Evolutionary conservation across 2,888 invertebrate genomes (phyloP), one percentile per base, ranked within the genome.

Genomic region (Eupithecia centaureata): DNA sequence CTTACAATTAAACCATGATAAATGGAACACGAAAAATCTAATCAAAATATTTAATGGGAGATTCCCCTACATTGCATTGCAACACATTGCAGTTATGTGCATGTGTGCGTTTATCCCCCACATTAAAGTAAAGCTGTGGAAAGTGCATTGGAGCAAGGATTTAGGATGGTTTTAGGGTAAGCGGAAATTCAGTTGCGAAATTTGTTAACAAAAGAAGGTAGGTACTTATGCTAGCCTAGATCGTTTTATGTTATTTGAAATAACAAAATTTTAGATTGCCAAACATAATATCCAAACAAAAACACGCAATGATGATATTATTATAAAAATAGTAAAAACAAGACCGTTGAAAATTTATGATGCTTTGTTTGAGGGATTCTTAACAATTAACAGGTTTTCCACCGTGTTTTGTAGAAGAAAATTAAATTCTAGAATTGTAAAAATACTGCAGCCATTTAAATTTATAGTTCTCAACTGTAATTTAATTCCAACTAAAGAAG

Each of bases 21-120:
- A 91, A 93, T 93, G 92, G 91, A 82, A 88, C 88, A 85, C 85
- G 90, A 90, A 91, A 92, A 92, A 91, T 91, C 91, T 90, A 92
- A 93, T 93, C 92, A 91, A 90, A 92, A 93, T 93, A 89, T 92
- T 92, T 93, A 92, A 93, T 93, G 87, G 90, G 86, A 91, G 89
- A 88, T 87, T 90, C 91, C 92, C 92, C 91, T 79, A 86, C 85
- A 87, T 78, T 78, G 77, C 75, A 87, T 78, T 78, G 77, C 76
- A 78, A 78, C 72, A 76, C 76, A 77, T 69, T 85, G 83, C 82
- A 81, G 67, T 68, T 64, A 7, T 30, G 56, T 38, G n/a, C 65
- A 64, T 76, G 74, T 73, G 66, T 61, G 73, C 54, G 62, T 54
- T 69, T 65, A 58, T 63, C 60, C 47, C 69, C 56, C 32, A 35